Conservation (phyloP, 2,113 vertebrate genomes). For the Coracopsis vasa region DNA sequence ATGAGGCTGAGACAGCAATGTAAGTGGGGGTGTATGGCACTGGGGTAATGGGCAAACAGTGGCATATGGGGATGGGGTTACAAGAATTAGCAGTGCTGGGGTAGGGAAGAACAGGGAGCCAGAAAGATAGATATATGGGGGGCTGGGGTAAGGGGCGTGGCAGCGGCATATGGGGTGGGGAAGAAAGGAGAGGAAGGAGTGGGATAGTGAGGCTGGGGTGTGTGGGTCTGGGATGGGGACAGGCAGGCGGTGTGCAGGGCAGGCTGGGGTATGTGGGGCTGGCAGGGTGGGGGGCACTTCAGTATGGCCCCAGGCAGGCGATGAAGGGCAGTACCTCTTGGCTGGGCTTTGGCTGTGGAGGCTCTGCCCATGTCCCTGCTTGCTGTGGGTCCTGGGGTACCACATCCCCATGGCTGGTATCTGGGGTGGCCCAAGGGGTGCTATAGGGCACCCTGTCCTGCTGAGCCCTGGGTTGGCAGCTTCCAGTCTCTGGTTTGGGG, state of each 20-base stretch:
- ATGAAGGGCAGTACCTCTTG: rapidly evolving
- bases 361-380: background rate
- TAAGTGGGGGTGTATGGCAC: background rate
- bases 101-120: background rate
- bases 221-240: background rate
- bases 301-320: background rate
- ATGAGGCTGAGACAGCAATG: background rate
- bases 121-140: background rate
- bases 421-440: background rate
- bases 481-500: rapidly evolving
- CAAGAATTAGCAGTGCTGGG: background rate
- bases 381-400: background rate
- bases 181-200: background rate
- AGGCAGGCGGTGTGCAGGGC: background rate
- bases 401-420: background rate
- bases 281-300: background rate
- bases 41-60: background rate
- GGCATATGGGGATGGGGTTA: background rate
- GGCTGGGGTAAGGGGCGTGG: background rate
- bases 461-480: background rate
- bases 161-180: background rate
- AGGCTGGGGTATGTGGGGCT: background rate
- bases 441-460: background rate
- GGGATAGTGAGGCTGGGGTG: background rate
- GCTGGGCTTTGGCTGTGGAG: background rate